Evolutionary conservation across 2,888 invertebrate species (phyloP).

Genomic region (Rhagonycha lutea): DNA sequence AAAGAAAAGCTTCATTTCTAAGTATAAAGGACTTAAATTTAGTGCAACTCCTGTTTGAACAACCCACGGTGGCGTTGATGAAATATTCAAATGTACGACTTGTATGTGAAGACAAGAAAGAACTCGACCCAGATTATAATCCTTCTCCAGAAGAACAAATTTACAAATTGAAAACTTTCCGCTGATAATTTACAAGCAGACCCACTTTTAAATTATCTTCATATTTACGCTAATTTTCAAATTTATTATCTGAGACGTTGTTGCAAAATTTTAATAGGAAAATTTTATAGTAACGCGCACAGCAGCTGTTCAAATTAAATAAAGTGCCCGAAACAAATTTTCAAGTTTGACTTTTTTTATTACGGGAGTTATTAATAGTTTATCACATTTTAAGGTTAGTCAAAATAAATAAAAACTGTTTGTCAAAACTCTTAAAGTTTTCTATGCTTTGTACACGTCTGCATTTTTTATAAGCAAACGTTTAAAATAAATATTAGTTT

Average conservation of each 20-base stretch:
- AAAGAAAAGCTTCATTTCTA: conserved; percentile 25
- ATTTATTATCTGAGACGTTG: neutral
- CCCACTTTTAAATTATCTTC: neutral
- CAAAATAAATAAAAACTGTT: neutral
- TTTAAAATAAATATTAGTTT: neutral
- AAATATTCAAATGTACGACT: conserved; percentile 28
- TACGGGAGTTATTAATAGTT: neutral
- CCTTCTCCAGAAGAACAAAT: neutral
- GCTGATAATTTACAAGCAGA: neutral
- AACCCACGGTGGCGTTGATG: conserved; percentile 23
- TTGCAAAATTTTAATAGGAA: neutral
- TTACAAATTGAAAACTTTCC: neutral
- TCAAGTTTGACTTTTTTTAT: neutral
- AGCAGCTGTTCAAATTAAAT: neutral
- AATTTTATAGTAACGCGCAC: neutral
- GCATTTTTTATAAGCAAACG: neutral
- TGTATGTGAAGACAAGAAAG: neutral
- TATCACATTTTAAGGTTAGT: neutral
- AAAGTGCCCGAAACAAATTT: neutral
- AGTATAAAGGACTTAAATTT: conserved; percentile 28
- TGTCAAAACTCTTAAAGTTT: neutral
- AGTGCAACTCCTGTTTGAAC: conserved; percentile 21
- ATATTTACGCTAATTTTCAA: neutral
- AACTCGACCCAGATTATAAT: neutral
- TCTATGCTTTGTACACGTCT: neutral